These are phyloP conservation scores for Mycogona germanica DNA, from an alignment of 2,888 invertebrate species.

Conservation along the genomic window DNA sequence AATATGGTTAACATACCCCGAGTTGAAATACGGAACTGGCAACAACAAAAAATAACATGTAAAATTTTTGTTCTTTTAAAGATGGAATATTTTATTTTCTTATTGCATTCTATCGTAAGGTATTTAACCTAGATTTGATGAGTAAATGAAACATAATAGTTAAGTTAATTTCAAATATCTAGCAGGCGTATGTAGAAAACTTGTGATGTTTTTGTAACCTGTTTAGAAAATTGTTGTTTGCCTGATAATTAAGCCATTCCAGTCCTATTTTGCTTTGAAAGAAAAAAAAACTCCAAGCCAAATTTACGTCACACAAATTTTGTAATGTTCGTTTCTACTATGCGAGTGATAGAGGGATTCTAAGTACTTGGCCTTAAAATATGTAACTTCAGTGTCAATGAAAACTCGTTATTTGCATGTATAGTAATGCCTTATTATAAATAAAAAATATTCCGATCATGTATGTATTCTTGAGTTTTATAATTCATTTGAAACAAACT, in stretches of 20 bases:
- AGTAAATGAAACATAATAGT: not conserved
- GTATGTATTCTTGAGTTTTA: too few species aligned
- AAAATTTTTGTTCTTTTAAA: too few species aligned
- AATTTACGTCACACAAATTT: not conserved
- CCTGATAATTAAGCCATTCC: too few species aligned
- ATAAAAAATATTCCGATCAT: too few species aligned
- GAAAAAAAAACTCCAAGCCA: not conserved
- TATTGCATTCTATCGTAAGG: too few species aligned
- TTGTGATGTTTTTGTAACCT: not conserved
- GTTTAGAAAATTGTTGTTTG: not conserved
- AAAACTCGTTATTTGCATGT: constrained; percentile 6
- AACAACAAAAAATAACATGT: too few species aligned
- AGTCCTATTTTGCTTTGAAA: too few species aligned
- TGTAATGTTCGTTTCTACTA: not conserved
- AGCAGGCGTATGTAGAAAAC: not conserved
- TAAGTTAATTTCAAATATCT: not conserved
- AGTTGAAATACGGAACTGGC: too few species aligned
- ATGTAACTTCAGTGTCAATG: constrained; percentile 6
- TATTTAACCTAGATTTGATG: not conserved
- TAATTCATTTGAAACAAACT: too few species aligned
- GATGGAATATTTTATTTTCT: too few species aligned
- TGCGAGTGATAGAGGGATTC: not conserved
- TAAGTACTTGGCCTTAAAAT: not conserved
- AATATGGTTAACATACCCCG: too few species aligned
- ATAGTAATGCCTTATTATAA: constrained; percentile 9